Evolutionary conservation across 2,113 vertebrate species (phyloP), one percentile per base, ranked within the genome.

Genomic region (Bubo blakistoni): DNA sequence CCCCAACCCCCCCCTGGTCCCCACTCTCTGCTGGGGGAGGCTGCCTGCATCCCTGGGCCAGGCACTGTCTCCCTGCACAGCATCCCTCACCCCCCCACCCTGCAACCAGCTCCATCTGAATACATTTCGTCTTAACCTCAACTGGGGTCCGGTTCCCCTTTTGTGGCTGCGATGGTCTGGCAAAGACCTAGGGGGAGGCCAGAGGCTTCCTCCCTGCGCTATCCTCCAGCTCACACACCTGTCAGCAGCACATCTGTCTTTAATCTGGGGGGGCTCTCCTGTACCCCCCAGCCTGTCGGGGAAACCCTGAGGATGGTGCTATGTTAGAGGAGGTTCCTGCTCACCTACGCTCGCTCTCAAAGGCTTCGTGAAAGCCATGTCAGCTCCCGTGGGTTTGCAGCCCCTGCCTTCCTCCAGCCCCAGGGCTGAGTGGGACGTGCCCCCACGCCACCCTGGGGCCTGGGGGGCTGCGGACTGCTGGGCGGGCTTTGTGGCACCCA

Each of bases 221-320:
- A 6, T 46, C 57, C 79, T 78, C 49, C 57, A 29, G 49, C 36
- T 76, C 20, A 0, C 55, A 79, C 0, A 1, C 58, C 78, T 51
- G 38, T 78, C 88, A 52, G n/a, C 58, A 58, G 59, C 57, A 32
- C 14, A 1, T 6, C 29, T 76, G 40, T 55, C 42, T 58, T 67
- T 71, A 69, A 29, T 25, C 52, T 0, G 1, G 55, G 80, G 86
- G 69, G 29, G 59, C 59, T 84, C 5, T 3, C 70, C 65, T 71
- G 62, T 54, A 55, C 25, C 47, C 72, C 88, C 32, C 3, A 7
- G 82, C 65, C 83, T 32, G 4, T 26, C 19, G 30, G 90, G 94
- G 89, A 96, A 95, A 73, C 88, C 88, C 84, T 90, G 77, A 94
- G 71, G 81, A 97, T 95, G 97, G 97, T 97, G 97, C 97, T 96